Evolutionary conservation across 2,888 invertebrate species (phyloP), one percentile per base, ranked within the genome.

Genomic region (Acleris emargana): DNA sequence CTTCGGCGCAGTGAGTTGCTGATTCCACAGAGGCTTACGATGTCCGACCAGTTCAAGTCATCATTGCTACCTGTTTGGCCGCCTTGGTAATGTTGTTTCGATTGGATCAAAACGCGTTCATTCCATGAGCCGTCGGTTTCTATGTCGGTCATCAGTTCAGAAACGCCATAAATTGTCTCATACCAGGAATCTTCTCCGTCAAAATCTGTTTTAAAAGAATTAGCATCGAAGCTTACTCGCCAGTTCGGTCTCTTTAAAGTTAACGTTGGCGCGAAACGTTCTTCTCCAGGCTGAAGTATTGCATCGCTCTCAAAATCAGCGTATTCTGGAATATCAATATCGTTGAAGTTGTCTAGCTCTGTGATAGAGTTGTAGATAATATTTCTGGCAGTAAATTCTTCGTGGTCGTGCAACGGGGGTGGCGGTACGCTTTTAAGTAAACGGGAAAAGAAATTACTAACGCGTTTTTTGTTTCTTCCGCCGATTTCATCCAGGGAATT

Each of bases 161-260:
- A 81, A 50, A 90, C 66, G 13, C 91, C 91, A 68, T 87, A 89
- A 62, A 89, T 85, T 55, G 86, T 87, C 71, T 91, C 90, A 68
- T 86, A 83, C 89, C 89, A 91, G 17, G 81, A 82, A 57, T 84
- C 85, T 60, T 71, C 69, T 53, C 77, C 72, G 38, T 80, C 80
- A 54, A 75, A 75, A 58, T 85, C 80, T 32, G 71, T 67, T 69
- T 74, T 75, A 11, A 77, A 67, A 5, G 77, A 76, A 49, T 75
- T 80, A 25, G 79, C 69, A 67, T 81, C 80, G 60, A 85, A 87
- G 71, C 79, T 86, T 52, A 84, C 82, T 76, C 72, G 81, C 50
- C 77, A 73, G 68, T 80, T 76, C 5, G 71, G 64, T 74, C 79
- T 85, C 69, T 86, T 89, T 32, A 90, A 68, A 17, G 90, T 90